These are phyloP conservation scores for Agriopis marginaria DNA, from an alignment of 2,888 invertebrate genomes.

Conservation along the genomic window DNA sequence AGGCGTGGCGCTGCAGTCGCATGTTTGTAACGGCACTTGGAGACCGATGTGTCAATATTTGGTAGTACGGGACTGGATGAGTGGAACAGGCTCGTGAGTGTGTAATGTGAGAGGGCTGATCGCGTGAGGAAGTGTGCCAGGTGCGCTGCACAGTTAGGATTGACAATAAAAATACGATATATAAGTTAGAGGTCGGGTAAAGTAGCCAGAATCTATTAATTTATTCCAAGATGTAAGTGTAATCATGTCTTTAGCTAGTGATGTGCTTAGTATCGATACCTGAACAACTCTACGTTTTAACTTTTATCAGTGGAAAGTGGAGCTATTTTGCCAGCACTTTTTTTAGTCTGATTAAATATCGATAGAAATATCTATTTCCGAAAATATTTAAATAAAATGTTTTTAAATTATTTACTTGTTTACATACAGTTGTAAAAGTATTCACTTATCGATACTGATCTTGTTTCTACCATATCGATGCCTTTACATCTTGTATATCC, in stretches of 20 bases:
- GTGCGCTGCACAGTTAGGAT: conserved; percentile 39
- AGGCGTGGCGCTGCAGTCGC: not conserved
- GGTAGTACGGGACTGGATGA: not conserved
- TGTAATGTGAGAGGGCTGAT: conserved; percentile 38
- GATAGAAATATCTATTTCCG: too few relatives aligned
- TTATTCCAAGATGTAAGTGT: conserved; percentile 7
- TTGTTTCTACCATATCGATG: conserved; percentile 1
- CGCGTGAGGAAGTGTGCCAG: conserved; percentile 41
- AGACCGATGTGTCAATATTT: not conserved
- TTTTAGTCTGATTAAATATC: too few relatives aligned
- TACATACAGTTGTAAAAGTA: not conserved
- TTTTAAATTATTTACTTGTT: too few relatives aligned
- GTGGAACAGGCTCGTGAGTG: conserved; percentile 27
- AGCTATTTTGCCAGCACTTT: too few relatives aligned
- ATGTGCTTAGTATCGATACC: conserved; percentile 6
- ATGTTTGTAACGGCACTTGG: not conserved
- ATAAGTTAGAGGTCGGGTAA: conserved; percentile 33
- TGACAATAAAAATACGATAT: conserved; percentile 43
- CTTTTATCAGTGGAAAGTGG: too few relatives aligned
- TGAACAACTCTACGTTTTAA: not conserved
- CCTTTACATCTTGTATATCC: conserved; percentile 20
- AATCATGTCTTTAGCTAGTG: not conserved
- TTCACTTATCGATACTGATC: conserved; percentile 11
- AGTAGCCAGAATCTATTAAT: conserved; percentile 18
- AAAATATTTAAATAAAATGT: too few relatives aligned